These are phyloP conservation scores for Actias luna DNA, from an alignment of 2,888 invertebrate genomes.

Conservation along the genomic window DNA sequence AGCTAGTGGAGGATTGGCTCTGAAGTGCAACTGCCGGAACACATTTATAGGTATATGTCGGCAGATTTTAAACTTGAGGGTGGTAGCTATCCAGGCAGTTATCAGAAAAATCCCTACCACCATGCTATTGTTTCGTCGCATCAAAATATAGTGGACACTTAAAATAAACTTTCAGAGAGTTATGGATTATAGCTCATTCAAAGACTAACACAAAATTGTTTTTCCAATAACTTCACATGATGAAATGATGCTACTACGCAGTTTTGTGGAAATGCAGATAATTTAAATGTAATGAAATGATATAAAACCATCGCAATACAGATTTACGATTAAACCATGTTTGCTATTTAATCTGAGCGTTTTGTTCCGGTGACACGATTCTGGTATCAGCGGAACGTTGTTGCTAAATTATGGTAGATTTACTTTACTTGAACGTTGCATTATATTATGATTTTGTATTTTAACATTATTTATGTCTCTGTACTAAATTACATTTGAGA, in stretches of 20 bases:
- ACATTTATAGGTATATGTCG: too few relatives aligned
- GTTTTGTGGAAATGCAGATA: slow-evolving; percentile 32
- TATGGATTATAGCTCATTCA: background rate
- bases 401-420: slow-evolving; percentile 46
- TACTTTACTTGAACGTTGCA: slow-evolving; percentile 15
- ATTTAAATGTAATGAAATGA: slow-evolving; percentile 54
- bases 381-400: slow-evolving; percentile 65
- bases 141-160: too few relatives aligned
- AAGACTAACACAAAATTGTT: background rate
- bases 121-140: too few relatives aligned
- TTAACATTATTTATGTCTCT: background rate
- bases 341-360: slow-evolving; percentile 70
- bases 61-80: too few relatives aligned
- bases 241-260: slow-evolving; percentile 11
- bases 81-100: too few relatives aligned
- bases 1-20: too few relatives aligned
- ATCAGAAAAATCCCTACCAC: too few relatives aligned
- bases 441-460: background rate
- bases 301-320: slow-evolving; percentile 54
- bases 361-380: slow-evolving; percentile 64
- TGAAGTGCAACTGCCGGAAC: too few relatives aligned
- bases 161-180: too few relatives aligned
- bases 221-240: background rate
- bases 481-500: too few relatives aligned
- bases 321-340: slow-evolving; percentile 70